These are phyloP conservation scores for Notamacropus eugenii DNA, from an alignment of 2,797 vertebrate species.

Conservation along the genomic window DNA sequence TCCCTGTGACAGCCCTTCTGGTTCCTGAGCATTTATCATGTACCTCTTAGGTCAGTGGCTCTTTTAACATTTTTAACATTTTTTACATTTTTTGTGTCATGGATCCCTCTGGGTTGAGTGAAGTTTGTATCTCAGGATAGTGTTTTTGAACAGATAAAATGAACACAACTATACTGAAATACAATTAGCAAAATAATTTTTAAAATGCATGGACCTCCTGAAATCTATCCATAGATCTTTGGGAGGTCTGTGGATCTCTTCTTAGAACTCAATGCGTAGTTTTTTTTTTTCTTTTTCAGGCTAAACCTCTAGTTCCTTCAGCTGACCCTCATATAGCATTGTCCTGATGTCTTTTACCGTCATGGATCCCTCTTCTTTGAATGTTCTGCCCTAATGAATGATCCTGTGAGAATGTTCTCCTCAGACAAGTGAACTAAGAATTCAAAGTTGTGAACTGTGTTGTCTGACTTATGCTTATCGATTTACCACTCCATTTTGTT, in stretches of 20 bases:
- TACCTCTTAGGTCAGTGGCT: not conserved
- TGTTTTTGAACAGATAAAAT: not conserved
- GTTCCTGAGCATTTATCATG: not conserved
- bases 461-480: not conserved
- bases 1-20: not conserved
- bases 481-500: slow-evolving; percentile 37
- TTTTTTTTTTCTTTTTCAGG: not conserved
- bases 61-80: not conserved
- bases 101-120: not conserved
- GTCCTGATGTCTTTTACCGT: not conserved
- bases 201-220: not conserved
- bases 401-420: not conserved
- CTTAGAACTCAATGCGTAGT: not conserved
- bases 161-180: not conserved
- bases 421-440: not conserved
- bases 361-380: not conserved
- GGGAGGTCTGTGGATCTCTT: not conserved
- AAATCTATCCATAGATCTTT: not conserved
- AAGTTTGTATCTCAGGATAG: not conserved
- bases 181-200: not conserved
- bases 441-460: not conserved
- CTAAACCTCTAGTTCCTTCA: not conserved
- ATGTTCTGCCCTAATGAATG: not conserved
- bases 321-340: not conserved
- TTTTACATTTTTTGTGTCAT: not conserved